Evolutionary conservation across 2,113 vertebrate species (phyloP).

Genomic region (Pedetes capensis): DNA sequence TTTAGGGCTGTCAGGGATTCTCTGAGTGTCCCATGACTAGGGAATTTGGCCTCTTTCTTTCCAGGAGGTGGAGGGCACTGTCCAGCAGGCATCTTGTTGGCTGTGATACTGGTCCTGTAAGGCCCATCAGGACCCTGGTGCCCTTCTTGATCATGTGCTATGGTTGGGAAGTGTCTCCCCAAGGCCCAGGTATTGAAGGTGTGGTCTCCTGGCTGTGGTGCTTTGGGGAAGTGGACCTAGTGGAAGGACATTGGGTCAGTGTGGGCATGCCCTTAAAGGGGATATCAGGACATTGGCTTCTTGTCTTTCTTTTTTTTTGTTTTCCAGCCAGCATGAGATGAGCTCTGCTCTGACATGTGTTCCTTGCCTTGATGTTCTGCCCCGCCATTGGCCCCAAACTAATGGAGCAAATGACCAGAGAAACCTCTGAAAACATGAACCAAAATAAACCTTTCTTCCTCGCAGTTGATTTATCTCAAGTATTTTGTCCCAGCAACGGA

Average conservation of each 20-base stretch:
- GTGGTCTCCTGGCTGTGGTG: neutral
- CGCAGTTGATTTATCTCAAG: neutral
- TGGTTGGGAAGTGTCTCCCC: neutral
- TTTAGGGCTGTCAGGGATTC: neutral
- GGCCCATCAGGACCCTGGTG: too few species aligned
- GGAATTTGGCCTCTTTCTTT: neutral
- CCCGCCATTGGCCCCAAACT: neutral
- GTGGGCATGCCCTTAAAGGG: neutral
- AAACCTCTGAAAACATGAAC: neutral
- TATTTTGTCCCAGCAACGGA: neutral
- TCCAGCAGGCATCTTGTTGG: neutral
- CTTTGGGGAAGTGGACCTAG: neutral
- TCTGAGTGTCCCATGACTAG: neutral
- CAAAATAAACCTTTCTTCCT: neutral
- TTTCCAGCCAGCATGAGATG: neutral
- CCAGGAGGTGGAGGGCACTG: neutral
- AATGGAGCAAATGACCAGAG: neutral
- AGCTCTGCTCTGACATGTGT: neutral
- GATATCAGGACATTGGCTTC: neutral
- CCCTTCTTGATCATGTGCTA: neutral
- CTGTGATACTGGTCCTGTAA: neutral
- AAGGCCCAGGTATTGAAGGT: neutral
- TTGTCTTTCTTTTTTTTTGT: neutral
- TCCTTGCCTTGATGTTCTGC: neutral
- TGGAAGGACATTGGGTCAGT: neutral